Conservation (phyloP, 1,140 invertebrate genomes). For the Drosophila ambigua region DNA sequence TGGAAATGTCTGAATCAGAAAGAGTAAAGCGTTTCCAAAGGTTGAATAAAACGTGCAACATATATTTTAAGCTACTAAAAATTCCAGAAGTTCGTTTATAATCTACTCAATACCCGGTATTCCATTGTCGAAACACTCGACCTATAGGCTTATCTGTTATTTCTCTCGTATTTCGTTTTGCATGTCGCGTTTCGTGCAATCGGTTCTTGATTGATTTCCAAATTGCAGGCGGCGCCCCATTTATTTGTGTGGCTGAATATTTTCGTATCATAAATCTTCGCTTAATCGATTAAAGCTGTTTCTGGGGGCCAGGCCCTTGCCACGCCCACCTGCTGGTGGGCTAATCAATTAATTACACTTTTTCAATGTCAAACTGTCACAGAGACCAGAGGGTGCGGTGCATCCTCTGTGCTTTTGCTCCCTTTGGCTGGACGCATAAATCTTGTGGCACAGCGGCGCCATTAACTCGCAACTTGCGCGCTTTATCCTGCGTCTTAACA, state of each 20-base stretch:
- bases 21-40: too few relatives aligned
- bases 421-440: slow-evolving; percentile 42
- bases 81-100: too few relatives aligned
- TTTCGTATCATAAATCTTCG: slow-evolving; percentile 53
- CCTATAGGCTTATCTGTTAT: neutral
- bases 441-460: slow-evolving; percentile 49
- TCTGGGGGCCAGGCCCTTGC: slow-evolving; percentile 6
- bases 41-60: too few relatives aligned
- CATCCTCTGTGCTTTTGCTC: slow-evolving; percentile 13
- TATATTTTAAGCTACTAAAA: too few relatives aligned
- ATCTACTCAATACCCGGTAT: too few relatives aligned
- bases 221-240: slow-evolving; percentile 50
- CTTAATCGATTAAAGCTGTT: slow-evolving; percentile 46
- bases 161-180: slow-evolving; percentile 34
- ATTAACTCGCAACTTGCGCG: slow-evolving; percentile 31
- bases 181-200: slow-evolving; percentile 43
- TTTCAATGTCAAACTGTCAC: slow-evolving; percentile 76
- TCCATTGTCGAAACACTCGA: too few relatives aligned
- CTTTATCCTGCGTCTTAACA: slow-evolving; percentile 51
- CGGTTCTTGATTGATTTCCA: slow-evolving; percentile 60
- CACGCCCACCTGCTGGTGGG: slow-evolving; percentile 61
- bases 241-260: slow-evolving; percentile 25
- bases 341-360: slow-evolving; percentile 74
- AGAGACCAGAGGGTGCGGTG: slow-evolving; percentile 20
- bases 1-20: too few relatives aligned